Evolutionary conservation across 2,888 invertebrate species (phyloP).

Genomic region (Iphiclides podalirius): DNA sequence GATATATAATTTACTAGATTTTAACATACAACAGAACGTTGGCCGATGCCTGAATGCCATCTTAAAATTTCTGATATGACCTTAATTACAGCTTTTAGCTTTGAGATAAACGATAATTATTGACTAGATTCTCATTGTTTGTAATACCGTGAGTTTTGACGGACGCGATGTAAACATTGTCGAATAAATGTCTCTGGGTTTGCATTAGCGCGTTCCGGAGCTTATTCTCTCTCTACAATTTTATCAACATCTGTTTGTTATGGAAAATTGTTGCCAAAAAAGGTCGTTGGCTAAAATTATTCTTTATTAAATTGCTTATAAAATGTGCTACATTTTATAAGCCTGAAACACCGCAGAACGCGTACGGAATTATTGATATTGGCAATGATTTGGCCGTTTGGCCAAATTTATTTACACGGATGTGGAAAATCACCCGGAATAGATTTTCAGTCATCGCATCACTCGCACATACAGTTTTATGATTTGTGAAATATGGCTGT

Average conservation of each 20-base stretch:
- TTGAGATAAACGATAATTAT: no score
- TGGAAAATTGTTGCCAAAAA: background rate
- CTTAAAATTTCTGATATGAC: no score
- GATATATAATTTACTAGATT: no score
- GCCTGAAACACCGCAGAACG: background rate
- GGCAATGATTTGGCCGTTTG: background rate
- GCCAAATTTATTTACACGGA: background rate
- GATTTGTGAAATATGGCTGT: slow-evolving; percentile 11
- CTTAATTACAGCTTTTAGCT: no score
- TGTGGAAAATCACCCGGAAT: slow-evolving; percentile 9
- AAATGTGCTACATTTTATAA: background rate
- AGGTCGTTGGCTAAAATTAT: background rate
- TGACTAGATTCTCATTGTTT: no score
- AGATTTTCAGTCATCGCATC: slow-evolving; percentile 6
- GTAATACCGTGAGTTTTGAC: no score
- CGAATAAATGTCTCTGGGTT: background rate
- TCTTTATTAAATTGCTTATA: background rate
- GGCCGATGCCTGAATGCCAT: no score
- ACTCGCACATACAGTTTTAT: slow-evolving; percentile 16
- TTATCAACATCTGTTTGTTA: background rate
- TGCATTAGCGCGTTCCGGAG: background rate
- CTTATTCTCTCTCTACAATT: background rate
- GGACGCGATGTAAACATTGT: background rate
- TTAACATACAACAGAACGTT: no score
- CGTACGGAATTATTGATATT: background rate